Conservation (phyloP, 2,113 vertebrate species). For the Cochlearius cochlearius region DNA sequence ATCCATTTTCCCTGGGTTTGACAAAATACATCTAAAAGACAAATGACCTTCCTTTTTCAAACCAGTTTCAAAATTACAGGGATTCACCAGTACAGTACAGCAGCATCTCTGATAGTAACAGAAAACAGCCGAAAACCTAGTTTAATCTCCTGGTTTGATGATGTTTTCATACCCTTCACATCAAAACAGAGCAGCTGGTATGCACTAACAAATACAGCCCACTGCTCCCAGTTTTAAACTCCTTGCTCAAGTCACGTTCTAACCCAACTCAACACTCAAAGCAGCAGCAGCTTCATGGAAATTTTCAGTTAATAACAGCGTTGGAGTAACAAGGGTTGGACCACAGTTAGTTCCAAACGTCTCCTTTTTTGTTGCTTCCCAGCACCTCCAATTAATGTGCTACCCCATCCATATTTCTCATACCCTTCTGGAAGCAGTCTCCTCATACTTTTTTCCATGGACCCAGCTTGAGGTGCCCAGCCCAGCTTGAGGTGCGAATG, state of each 20-base stretch:
- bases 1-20: background rate
- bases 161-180: background rate
- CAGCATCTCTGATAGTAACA: background rate
- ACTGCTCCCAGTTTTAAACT: background rate
- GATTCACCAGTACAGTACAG: background rate
- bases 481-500: background rate
- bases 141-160: background rate
- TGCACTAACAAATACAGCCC: background rate
- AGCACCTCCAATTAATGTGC: background rate
- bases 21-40: background rate
- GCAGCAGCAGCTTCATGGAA: background rate
- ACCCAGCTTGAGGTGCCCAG: background rate
- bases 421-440: background rate
- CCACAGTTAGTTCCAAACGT: background rate
- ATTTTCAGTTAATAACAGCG: fast-evolving
- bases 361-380: background rate
- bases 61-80: background rate
- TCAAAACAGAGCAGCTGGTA: background rate
- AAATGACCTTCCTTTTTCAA: background rate
- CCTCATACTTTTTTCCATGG: fast-evolving
- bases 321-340: background rate
- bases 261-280: background rate
- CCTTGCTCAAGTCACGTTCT: background rate
- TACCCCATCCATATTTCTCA: background rate
- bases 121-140: background rate